Evolutionary conservation across 2,888 invertebrate genomes (phyloP).

Genomic region (Diarsia rubi): DNA sequence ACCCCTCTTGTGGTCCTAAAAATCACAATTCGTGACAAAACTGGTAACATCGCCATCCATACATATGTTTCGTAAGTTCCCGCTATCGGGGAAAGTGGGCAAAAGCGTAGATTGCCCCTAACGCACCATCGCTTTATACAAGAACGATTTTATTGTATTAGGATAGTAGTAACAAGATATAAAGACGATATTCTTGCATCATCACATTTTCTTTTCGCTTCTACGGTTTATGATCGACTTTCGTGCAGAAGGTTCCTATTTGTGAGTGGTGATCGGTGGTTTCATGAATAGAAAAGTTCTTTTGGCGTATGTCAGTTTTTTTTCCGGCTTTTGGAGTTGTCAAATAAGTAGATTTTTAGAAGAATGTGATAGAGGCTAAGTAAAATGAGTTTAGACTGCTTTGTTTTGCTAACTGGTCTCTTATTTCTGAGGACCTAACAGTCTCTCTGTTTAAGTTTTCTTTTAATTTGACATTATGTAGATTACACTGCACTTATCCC

Average conservation of each 20-base stretch:
- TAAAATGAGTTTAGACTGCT: neutral
- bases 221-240: slow-evolving; percentile 26
- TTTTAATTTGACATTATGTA: neutral
- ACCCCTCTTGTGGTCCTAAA: slow-evolving; percentile 44
- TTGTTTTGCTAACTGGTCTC: neutral
- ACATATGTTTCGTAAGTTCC: slow-evolving; percentile 64
- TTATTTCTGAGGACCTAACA: neutral
- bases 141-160: slow-evolving; percentile 63
- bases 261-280: slow-evolving; percentile 4
- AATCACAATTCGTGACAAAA: slow-evolving; percentile 68
- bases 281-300: slow-evolving; percentile 10
- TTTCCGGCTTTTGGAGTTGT: neutral
- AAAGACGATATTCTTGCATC: slow-evolving; percentile 33
- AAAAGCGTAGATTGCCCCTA: slow-evolving; percentile 55
- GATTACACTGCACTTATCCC: neutral
- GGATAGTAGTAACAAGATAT: slow-evolving; percentile 48
- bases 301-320: neutral
- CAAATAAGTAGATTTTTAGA: neutral
- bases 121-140: slow-evolving; percentile 56
- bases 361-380: neutral
- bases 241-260: slow-evolving; percentile 7
- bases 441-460: too few relatives aligned
- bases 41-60: slow-evolving; percentile 65
- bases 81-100: slow-evolving; percentile 50
- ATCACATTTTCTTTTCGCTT: slow-evolving; percentile 37